These are phyloP conservation scores for Athetis lepigone DNA, from an alignment of 2,888 invertebrate species.

Conservation along the genomic window DNA sequence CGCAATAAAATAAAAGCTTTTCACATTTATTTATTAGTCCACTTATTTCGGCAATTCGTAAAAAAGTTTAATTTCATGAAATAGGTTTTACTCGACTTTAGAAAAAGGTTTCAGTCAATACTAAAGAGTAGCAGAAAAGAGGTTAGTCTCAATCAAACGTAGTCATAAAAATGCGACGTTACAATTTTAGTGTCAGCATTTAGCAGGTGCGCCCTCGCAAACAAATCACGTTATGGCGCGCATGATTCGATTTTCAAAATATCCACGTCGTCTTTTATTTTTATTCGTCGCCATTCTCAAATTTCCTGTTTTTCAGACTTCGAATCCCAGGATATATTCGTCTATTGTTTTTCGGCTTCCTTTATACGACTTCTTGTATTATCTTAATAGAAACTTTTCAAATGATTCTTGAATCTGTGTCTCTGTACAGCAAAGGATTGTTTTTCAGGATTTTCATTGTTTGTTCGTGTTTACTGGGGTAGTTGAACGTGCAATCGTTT, in stretches of 20 bases:
- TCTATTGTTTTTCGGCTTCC: constrained; percentile 55
- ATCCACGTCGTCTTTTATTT: constrained; percentile 63
- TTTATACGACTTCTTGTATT: constrained; percentile 43
- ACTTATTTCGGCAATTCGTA: no score
- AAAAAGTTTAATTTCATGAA: no score
- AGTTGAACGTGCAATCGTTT: not conserved
- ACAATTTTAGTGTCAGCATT: constrained; percentile 42
- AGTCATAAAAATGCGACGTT: constrained; percentile 39
- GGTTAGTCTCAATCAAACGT: constrained; percentile 49
- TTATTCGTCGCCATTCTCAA: constrained; percentile 43
- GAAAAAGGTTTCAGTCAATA: no score
- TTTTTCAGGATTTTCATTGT: constrained; percentile 4
- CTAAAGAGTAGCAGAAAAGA: constrained; percentile 16
- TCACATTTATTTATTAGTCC: no score
- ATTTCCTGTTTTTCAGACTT: constrained; percentile 57
- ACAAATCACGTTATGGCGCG: constrained; percentile 79
- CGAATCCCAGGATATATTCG: constrained; percentile 37
- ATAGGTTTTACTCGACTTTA: no score
- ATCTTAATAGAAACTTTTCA: constrained; percentile 47
- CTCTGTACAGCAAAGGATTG: constrained; percentile 1
- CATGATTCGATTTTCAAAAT: constrained; percentile 79
- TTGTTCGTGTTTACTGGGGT: not conserved
- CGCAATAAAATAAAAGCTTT: no score
- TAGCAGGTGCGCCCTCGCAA: constrained; percentile 68
- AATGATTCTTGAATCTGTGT: constrained; percentile 29